A percentile compares a stretch with the other conserved stretches of the same genome.
Conservation (phyloP, 2,113 vertebrate genomes). For the Scomber scombrus region DNA sequence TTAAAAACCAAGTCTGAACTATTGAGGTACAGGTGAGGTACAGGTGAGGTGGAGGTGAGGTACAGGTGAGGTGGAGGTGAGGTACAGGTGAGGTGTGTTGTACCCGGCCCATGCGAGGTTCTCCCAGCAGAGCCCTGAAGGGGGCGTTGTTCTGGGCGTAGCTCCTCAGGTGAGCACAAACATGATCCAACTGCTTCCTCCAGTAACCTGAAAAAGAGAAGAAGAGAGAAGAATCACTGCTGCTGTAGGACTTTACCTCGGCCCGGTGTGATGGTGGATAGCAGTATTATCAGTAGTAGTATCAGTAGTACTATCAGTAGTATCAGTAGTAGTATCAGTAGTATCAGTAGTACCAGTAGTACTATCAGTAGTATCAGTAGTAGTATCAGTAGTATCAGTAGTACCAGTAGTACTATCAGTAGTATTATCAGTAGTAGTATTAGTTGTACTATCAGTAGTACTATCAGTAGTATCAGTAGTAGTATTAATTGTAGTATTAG, state of each 20-base stretch:
- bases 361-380: not conserved
- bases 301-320: not conserved
- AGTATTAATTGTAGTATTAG: not conserved
- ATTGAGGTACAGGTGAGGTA: too few relatives aligned
- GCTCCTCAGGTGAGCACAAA: constrained; percentile 93
- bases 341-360: not conserved
- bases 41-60: not conserved
- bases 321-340: not conserved
- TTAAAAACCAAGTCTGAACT: too few relatives aligned
- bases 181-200: constrained; percentile 95
- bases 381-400: too few relatives aligned
- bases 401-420: not conserved
- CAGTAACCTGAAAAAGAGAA: constrained; percentile 89
- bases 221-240: not conserved
- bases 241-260: too few relatives aligned
- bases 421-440: not conserved
- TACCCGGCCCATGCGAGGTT: constrained; percentile 95
- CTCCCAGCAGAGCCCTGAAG: constrained; percentile 92
- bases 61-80: not conserved
- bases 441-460: not conserved
- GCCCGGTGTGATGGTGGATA: too few relatives aligned
- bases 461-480: constrained; percentile 3
- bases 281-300: not conserved
- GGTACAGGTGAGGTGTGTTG: not conserved
- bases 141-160: constrained; percentile 92